Conservation (phyloP, 1,140 invertebrate genomes). For the Drosophila ambigua region DNA sequence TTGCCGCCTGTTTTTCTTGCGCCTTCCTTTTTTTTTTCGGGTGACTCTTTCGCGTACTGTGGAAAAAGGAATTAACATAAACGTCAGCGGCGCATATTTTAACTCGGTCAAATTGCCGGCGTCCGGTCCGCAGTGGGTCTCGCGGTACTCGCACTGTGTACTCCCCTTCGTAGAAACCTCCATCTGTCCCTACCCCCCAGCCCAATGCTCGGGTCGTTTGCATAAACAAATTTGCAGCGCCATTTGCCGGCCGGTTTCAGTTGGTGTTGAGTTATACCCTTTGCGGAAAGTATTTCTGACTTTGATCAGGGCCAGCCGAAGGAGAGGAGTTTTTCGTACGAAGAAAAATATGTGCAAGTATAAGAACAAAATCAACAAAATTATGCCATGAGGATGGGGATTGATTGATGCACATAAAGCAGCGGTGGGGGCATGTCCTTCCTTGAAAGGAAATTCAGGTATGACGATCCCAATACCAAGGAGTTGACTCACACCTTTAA, state of each 20-base stretch:
- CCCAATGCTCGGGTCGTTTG: conserved; percentile 47
- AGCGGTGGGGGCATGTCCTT: too few species aligned
- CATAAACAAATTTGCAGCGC: conserved; percentile 78
- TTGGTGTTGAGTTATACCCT: conserved; percentile 9
- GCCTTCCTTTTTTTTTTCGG: conserved; percentile 36
- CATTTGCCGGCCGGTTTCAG: conserved; percentile 77
- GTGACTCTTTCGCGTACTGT: conserved; percentile 43
- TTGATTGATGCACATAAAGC: too few species aligned
- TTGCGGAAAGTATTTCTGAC: too few species aligned
- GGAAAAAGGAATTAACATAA: conserved; percentile 71
- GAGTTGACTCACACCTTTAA: too few species aligned
- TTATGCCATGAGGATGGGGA: too few species aligned
- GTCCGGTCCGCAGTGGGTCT: conserved; percentile 62
- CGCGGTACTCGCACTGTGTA: conserved; percentile 21
- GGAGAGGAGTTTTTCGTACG: too few species aligned
- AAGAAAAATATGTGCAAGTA: too few species aligned
- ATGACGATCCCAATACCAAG: too few species aligned
- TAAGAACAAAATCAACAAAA: too few species aligned
- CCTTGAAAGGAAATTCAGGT: too few species aligned
- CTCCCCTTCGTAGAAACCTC: conserved; percentile 13
- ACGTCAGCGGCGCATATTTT: conserved; percentile 79
- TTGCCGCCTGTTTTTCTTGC: conserved; percentile 54
- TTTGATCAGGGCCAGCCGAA: too few species aligned
- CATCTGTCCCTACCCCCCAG: background rate
- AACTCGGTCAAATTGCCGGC: conserved; percentile 80